These are phyloP conservation scores for Cacatua alba DNA, from an alignment of 2,113 vertebrate species.

Conservation along the genomic window DNA sequence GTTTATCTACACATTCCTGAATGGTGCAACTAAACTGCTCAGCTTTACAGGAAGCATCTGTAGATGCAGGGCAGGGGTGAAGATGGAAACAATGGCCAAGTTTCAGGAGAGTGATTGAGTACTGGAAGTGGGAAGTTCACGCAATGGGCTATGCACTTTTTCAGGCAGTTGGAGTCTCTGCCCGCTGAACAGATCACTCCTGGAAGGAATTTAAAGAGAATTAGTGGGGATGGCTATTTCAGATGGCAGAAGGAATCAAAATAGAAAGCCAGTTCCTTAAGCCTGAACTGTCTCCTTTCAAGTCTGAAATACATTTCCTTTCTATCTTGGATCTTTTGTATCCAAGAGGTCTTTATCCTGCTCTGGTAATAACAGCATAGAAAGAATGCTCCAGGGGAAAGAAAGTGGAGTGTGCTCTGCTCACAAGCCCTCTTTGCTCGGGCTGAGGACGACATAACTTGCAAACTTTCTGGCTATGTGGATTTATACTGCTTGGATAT, in stretches of 20 bases:
- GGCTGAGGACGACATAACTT: background rate
- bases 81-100: slow-evolving; percentile 64
- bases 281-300: slow-evolving; percentile 16
- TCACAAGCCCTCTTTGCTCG: background rate
- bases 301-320: slow-evolving; percentile 56
- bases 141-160: slow-evolving; percentile 41
- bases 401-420: background rate
- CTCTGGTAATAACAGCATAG: background rate
- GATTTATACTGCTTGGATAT: background rate
- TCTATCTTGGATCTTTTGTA: slow-evolving; percentile 36
- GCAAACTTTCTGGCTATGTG: background rate
- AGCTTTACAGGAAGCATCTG: slow-evolving; percentile 78
- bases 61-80: slow-evolving; percentile 64
- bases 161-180: slow-evolving; percentile 25
- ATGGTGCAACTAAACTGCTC: background rate
- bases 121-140: slow-evolving; percentile 55
- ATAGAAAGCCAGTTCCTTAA: slow-evolving; percentile 48
- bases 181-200: background rate
- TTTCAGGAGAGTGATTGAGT: slow-evolving; percentile 70
- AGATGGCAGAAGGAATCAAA: slow-evolving; percentile 54
- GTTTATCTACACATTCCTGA: slow-evolving; percentile 56
- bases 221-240: slow-evolving; percentile 56
- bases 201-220: slow-evolving; percentile 51
- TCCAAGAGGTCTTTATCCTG: background rate
- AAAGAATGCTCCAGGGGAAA: background rate